Evolutionary conservation across 2,797 vertebrate species (phyloP), one percentile per base, ranked within the genome.

Genomic region (Rhinella marina): DNA sequence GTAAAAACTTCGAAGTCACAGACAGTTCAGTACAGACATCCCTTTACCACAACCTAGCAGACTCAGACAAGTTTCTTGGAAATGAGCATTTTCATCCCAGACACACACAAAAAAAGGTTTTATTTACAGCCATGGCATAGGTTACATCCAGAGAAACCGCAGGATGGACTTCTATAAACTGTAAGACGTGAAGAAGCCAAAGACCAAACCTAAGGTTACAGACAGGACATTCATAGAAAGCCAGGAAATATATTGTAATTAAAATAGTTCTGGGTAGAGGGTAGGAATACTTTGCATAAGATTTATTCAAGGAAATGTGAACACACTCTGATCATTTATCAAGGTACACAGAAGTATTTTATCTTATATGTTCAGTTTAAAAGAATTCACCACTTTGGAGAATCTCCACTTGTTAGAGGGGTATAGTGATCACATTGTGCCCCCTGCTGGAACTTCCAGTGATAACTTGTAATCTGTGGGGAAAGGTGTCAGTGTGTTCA

Each of bases 101-200:
- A 82, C 48, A 66, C 57, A 82, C 48, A 82, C 41, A 41, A 41
- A 13, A 81, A 21, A 81, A 59, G 13, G 19, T 84, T 32, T 32
- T 17, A 21, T 73, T 84, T 72, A 41, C 82, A 61, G 73, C 5
- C 19, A 59, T 77, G 84, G 84, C 29, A 85, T 66, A 78, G 17
- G 32, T 85, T 85, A 76, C 41, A 75, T 85, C 84, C 84, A 85
- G 70, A 85, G n/a, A 77, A 85, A 85, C 84, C 84, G 19, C 59
- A 77, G 73, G n/a, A 77, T 77, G 59, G 21, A 77, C 84, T 64
- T 48, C 84, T 85, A 21, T 52, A 61, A 52, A 85, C 32, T 77
- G 54, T 11, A 85, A 50, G 56, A 77, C 57, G 52, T 52, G 59
- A 48, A 13, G 25, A 73, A 78, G 84, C 84, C 84, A 85, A 76